These are phyloP conservation scores for Oryzias melastigma DNA, from an alignment of 2,113 vertebrate species.

Conservation along the genomic window DNA sequence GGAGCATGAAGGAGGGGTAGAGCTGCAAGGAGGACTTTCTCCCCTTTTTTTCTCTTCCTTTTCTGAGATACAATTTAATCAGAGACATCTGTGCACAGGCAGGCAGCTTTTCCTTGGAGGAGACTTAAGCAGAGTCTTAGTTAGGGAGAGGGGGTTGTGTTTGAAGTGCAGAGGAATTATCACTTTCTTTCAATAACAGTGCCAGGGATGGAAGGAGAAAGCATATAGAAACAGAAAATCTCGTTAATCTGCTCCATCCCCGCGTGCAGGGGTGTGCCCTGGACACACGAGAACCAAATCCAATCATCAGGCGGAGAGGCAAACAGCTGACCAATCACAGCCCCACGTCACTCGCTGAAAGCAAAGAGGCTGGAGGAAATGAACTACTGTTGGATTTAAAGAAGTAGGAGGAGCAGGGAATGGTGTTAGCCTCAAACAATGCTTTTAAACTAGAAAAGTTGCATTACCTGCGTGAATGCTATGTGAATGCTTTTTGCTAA, in stretches of 20 bases:
- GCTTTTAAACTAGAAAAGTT: constrained; percentile 7
- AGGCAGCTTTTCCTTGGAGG: constrained; percentile 83
- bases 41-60: constrained; percentile 50
- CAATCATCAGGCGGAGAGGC: constrained; percentile 72
- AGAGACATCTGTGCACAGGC: constrained; percentile 95
- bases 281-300: constrained; percentile 72
- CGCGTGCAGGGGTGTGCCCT: constrained; percentile 49
- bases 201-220: constrained; percentile 59
- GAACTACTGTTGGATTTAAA: constrained; percentile 56
- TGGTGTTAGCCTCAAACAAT: constrained; percentile 37
- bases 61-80: constrained; percentile 96
- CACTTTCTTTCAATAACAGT: constrained; percentile 88
- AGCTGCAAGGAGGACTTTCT: constrained; percentile 71
- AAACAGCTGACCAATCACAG: constrained; percentile 74
- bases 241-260: constrained; percentile 76
- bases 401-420: constrained; percentile 5
- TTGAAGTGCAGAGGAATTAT: constrained; percentile 90
- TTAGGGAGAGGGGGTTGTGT: constrained; percentile 82
- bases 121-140: constrained; percentile 85
- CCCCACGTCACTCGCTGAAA: constrained; percentile 61
- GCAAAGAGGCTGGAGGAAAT: constrained; percentile 65
- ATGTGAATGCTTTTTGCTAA: no score
- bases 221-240: constrained; percentile 67
- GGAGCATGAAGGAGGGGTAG: constrained; percentile 3
- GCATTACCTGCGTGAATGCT: no score